These are phyloP conservation scores for Cataglyphis albicans DNA, from an alignment of 2,888 invertebrate species.

Conservation along the genomic window DNA sequence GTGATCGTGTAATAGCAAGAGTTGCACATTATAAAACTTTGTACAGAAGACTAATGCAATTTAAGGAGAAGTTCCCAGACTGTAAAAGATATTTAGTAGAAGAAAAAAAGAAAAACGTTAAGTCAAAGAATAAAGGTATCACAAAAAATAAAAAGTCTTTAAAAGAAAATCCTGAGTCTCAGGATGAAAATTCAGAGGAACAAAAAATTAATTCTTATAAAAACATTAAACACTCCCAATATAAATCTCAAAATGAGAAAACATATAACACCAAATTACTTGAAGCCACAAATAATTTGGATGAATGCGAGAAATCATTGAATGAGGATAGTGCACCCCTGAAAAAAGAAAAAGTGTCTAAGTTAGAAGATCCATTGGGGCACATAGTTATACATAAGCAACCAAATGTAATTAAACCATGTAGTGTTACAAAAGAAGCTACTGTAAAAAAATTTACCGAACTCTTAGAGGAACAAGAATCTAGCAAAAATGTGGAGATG, in stretches of 20 bases:
- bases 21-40: slow-evolving; percentile 76
- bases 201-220: neutral
- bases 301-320: neutral
- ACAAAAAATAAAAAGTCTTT: slow-evolving; percentile 16
- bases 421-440: slow-evolving; percentile 69
- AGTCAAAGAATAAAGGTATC: slow-evolving; percentile 57
- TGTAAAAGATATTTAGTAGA: slow-evolving; percentile 74
- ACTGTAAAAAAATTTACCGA: slow-evolving; percentile 79
- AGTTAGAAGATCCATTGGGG: slow-evolving; percentile 1
- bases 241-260: neutral
- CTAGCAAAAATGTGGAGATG: neutral
- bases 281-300: neutral
- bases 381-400: slow-evolving; percentile 17
- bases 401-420: slow-evolving; percentile 15
- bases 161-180: neutral
- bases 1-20: slow-evolving; percentile 74
- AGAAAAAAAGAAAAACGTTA: slow-evolving; percentile 68
- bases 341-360: neutral
- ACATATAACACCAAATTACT: neutral
- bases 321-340: neutral
- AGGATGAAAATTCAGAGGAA: slow-evolving; percentile 33
- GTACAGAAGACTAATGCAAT: slow-evolving; percentile 71
- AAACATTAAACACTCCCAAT: neutral
- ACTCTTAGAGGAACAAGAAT: slow-evolving; percentile 70
- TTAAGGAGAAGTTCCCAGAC: slow-evolving; percentile 80